Percentiles rank a stretch among this genome's conserved stretches.
These are phyloP conservation scores for Pedicia rivosa DNA, from an alignment of 2,888 invertebrate species.

Conservation along the genomic window DNA sequence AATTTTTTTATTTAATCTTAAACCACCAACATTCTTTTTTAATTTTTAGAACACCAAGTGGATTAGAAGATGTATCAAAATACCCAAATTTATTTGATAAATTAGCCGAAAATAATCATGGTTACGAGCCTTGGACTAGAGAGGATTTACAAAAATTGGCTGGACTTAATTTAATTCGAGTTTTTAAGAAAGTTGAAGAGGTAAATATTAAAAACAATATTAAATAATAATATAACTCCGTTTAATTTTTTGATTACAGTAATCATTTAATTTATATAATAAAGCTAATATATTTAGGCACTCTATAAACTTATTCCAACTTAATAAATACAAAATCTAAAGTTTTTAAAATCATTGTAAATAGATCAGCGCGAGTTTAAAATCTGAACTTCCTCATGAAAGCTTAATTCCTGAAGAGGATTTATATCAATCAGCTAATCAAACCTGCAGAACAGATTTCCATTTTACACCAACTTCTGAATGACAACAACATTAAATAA, in stretches of 20 bases:
- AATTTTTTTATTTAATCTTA: not conserved
- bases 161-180: slow-evolving; percentile 32
- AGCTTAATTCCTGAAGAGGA: slow-evolving; percentile 1
- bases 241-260: too few species aligned
- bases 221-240: not conserved
- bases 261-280: too few species aligned
- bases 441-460: slow-evolving; percentile 3
- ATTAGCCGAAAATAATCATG: slow-evolving; percentile 20
- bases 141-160: slow-evolving; percentile 33
- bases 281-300: too few species aligned
- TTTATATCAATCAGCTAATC: slow-evolving; percentile 1
- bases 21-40: not conserved
- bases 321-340: too few species aligned
- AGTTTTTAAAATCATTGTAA: too few species aligned
- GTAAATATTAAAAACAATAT: slow-evolving; percentile 31
- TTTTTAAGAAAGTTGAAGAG: slow-evolving; percentile 29
- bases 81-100: slow-evolving; percentile 54
- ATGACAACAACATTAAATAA: too few species aligned
- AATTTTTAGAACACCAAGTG: slow-evolving; percentile 46
- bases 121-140: slow-evolving; percentile 26
- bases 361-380: not conserved
- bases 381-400: not conserved
- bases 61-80: slow-evolving; percentile 53
- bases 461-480: not conserved
- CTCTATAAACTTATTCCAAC: too few species aligned